phyloP scores from a whole-genome alignment of 2,113 vertebrate genomes.

The Nycticryphes semicollaris region DNA sequence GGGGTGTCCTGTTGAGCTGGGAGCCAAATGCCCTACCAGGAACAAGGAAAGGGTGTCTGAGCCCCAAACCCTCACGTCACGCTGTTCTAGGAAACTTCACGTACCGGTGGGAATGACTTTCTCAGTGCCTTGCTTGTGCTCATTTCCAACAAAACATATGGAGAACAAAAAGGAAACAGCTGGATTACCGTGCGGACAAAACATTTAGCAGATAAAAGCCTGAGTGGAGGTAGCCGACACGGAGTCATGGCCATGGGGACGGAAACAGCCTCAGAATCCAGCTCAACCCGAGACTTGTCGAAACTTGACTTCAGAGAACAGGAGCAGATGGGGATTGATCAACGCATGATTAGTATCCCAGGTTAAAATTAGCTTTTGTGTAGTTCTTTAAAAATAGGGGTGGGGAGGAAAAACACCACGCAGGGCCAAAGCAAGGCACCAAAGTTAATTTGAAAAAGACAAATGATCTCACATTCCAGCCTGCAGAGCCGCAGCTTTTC shows the following conservation, averaged over 20 bases:
- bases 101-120: fast-evolving
- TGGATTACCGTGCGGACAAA: background rate
- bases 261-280: background rate
- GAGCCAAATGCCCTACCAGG: background rate
- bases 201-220: background rate
- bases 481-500: background rate
- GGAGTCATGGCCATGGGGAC: background rate
- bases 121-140: background rate
- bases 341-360: background rate
- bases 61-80: background rate
- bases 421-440: background rate
- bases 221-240: background rate
- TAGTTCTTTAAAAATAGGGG: background rate
- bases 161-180: background rate
- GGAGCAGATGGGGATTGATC: background rate
- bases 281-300: background rate
- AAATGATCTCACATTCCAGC: background rate
- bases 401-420: background rate
- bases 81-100: background rate
- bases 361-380: background rate
- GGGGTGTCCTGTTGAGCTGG: background rate
- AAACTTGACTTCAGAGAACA: background rate
- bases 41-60: background rate
- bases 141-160: background rate
- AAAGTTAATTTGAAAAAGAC: background rate